Evolutionary conservation across 2,113 vertebrate genomes (phyloP).

Genomic region (Bufo bufo): DNA sequence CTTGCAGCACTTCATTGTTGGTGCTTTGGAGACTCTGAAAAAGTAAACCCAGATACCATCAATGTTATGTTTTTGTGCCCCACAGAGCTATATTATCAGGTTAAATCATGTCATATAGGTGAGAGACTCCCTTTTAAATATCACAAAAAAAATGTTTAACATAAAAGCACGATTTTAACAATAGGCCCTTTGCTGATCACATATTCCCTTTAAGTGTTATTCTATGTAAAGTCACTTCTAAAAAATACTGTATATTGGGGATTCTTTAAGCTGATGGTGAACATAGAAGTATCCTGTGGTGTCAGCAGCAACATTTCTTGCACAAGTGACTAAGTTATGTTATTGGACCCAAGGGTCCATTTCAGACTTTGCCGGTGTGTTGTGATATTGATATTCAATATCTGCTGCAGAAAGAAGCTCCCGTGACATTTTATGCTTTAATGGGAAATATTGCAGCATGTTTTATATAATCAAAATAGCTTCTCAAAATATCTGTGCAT

Average conservation of each 20-base stretch:
- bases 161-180: too few relatives aligned
- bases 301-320: not conserved
- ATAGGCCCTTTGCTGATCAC: not conserved
- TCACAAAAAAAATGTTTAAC: too few relatives aligned
- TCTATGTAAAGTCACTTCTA: too few relatives aligned
- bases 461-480: not conserved
- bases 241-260: too few relatives aligned
- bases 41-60: too few relatives aligned
- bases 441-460: not conserved
- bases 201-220: not conserved
- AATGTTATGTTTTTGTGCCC: too few relatives aligned
- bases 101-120: too few relatives aligned
- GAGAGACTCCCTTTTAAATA: too few relatives aligned
- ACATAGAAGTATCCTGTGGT: not conserved
- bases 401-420: not conserved
- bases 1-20: too few relatives aligned
- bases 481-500: not conserved
- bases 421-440: not conserved
- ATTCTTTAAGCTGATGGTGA: too few relatives aligned
- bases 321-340: constrained; percentile 1
- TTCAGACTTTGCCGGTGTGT: not conserved
- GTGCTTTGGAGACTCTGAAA: too few relatives aligned
- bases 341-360: not conserved
- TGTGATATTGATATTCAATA: constrained; percentile 1
- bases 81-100: too few relatives aligned